Base-by-base conservation (phyloP, 2,888 invertebrate genomes). In the Bellardia pandia region DNA sequence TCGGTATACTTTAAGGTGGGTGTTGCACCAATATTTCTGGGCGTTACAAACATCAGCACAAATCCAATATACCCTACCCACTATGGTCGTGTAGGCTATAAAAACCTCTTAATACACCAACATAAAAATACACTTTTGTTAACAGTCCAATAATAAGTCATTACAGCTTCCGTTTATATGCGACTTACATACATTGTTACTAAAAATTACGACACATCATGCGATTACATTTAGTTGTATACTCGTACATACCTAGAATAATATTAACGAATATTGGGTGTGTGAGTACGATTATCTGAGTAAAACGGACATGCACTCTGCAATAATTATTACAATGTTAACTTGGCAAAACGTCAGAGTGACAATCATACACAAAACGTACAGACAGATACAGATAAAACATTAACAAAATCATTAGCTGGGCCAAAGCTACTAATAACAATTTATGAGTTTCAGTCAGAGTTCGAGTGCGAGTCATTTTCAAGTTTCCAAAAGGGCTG, bases 151-250 rank as follows among this genome's bases (percentile, higher is more conserved):
- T 86, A 78, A 74, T 64, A 82, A 83, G 75, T 83, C 83, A 86
- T 80, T 84, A 86, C 76, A 86, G 86, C 86, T 86, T 80, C 83
- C 86, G 83, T 80, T 86, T 77, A 76, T 76, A 48, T 66, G 37
- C 30, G 33, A 69, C 77, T 78, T 62, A 23, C 8, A 60, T 7
- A 60, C 8, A 45, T 14, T 33, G 13, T 23, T 13, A n/a, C 30
- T 62, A 71, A 14, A 48, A 62, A 71, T 69, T 78, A 86, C 80
- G 76, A 48, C 66, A 68, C 51, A 45, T 84, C 71, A 86, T 69
- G 77, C 81, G 66, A 60, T 13, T 37, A 48, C 40, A 77, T 68
- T 23, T 23, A n/a, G n/a, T n/a, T n/a, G n/a, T n/a, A n/a, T n/a
- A n/a, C n/a, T n/a, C n/a, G n/a, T n/a, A 23, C 1, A 23, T 23